Conservation (phyloP, 2,797 vertebrate species). For the Avahi laniger region DNA sequence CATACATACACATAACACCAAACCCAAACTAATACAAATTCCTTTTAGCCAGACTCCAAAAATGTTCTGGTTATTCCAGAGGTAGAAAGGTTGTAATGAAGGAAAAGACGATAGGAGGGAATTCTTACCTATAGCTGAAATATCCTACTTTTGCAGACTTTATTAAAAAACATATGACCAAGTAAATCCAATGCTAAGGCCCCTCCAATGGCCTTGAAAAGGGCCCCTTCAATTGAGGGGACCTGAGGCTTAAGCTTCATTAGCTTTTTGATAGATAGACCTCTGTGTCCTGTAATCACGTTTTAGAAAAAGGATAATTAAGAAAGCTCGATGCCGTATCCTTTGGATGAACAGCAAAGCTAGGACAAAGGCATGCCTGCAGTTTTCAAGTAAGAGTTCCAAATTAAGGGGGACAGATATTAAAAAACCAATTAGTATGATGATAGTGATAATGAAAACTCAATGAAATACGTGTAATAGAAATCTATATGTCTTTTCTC, state of each 20-base stretch:
- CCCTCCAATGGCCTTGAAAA: neutral
- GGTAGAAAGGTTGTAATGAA: neutral
- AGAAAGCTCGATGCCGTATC: neutral
- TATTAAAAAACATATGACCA: neutral
- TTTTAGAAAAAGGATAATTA: neutral
- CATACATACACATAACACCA: neutral
- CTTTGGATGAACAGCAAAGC: neutral
- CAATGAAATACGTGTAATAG: neutral
- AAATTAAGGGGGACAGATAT: slow-evolving; percentile 10
- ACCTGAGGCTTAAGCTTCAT: neutral
- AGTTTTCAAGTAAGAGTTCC: slow-evolving; percentile 1
- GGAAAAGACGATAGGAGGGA: neutral
- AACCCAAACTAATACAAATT: neutral
- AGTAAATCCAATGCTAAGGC: neutral
- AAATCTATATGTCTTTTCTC: no score
- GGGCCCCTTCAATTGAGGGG: neutral
- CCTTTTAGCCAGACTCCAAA: neutral
- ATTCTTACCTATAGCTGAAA: slow-evolving; percentile 6
- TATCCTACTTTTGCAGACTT: neutral
- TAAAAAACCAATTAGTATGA: slow-evolving; percentile 52
- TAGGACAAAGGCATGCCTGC: slow-evolving; percentile 9
- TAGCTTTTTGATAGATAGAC: slow-evolving; percentile 15
- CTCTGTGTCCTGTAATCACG: neutral
- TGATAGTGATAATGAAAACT: slow-evolving; percentile 43
- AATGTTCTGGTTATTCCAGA: neutral